phyloP scores from a whole-genome alignment of 1,140 invertebrate species.

The Achatina immaculata region DNA sequence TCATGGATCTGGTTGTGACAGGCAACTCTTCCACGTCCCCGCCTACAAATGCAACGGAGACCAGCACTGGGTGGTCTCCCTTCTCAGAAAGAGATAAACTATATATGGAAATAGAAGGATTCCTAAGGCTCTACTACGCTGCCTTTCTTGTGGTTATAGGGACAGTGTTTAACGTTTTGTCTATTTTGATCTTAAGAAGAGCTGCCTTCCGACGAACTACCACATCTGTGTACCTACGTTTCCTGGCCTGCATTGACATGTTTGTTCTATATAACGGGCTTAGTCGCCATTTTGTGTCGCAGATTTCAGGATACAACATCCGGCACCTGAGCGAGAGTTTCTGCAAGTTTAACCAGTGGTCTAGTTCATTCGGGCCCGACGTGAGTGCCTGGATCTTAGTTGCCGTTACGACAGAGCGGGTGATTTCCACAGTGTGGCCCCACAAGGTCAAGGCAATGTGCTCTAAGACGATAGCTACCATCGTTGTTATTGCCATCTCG shows the following conservation, averaged over 20 bases:
- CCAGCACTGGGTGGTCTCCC: not conserved
- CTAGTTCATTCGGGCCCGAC: constrained; percentile 15
- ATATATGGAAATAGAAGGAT: not conserved
- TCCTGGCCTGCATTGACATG: constrained; percentile 22
- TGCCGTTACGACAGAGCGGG: constrained; percentile 13
- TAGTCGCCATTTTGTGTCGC: constrained; percentile 27
- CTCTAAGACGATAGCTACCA: not conserved
- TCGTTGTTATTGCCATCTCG: not conserved
- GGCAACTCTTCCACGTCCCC: too few species aligned
- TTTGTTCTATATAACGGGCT: constrained; percentile 33
- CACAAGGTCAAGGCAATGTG: constrained; percentile 23
- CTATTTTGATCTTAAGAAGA: constrained; percentile 10
- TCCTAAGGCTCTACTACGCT: constrained; percentile 27
- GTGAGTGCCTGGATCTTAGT: constrained; percentile 31
- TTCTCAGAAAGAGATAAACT: not conserved
- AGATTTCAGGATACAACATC: constrained; percentile 22
- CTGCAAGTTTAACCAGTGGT: constrained; percentile 33
- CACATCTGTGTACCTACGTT: constrained; percentile 23
- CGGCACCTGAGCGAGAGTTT: constrained; percentile 9
- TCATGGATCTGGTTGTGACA: too few species aligned
- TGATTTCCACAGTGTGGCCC: constrained; percentile 11
- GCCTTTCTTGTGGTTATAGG: constrained; percentile 4
- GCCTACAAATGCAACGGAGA: not conserved
- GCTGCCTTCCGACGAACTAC: constrained; percentile 4
- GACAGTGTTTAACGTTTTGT: constrained; percentile 29